Base-by-base conservation (phyloP, 2,113 vertebrate species). In the Malurus elegans region DNA sequence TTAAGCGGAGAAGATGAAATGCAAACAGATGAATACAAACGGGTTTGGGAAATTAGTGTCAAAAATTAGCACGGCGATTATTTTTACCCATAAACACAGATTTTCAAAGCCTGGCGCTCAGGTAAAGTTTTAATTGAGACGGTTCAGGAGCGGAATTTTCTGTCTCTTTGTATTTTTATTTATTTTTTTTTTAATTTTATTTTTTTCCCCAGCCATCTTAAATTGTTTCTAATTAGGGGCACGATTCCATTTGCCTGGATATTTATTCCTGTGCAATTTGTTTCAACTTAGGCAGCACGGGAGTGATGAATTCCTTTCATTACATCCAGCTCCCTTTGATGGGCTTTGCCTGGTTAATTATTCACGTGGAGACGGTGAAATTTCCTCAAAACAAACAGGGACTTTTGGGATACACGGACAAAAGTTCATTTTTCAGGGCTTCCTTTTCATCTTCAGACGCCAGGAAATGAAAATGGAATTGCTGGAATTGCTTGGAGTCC, bases 111-210 rank as follows among this genome's bases (percentile, higher is more conserved):
- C 45, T 54, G 32, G 32, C 7, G 14, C 73, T 87, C 50, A 56
- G 91, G 85, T 93, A 28, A 57, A 79, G 48, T 89, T 94, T 93
- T 93, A 96, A 96, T 92, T 96, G 95, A 96, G 95, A 28, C 29
- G n/a, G 80, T 93, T 92, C 32, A 78, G 45, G 75, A 88, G 71
- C 44, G 36, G 42, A 58, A 81, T 61, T 90, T 90, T 84, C 70
- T 71, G 47, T 85, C 31, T 71, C 51, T 85, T 87, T 62, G 2
- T 23, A 12, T 66, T 60, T 5, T 21, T 81, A 6, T 45, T 45
- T 14, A 38, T 38, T 38, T 38, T 38, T 38, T 38, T 34, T 50
- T 45, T 79, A 50, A 38, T 38, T 38, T 38, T 38, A 36, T 36
- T 40, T 50, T 79, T 54, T 72, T 79, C 6, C 20, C 28, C 19